phyloP scores from a whole-genome alignment of 30 jellyfish, hydroid and myxozoan genomes.

The Morbakka virulenta region DNA sequence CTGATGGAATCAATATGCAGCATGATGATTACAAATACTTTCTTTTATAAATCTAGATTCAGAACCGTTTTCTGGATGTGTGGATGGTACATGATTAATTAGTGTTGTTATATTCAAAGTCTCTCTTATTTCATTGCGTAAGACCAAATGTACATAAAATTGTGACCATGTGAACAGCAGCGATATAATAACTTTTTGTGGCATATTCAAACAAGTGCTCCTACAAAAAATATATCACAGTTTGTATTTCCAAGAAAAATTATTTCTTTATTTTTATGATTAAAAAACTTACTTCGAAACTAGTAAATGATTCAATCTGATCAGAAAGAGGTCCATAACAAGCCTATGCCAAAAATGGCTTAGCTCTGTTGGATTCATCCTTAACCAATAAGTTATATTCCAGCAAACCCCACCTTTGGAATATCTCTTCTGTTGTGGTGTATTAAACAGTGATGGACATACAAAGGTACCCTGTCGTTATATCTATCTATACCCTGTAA shows the following conservation, averaged over 20 bases:
- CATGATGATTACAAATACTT: constrained; percentile 26
- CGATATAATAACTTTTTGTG: constrained; percentile 19
- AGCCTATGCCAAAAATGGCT: not conserved
- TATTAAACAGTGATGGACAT: too few relatives aligned
- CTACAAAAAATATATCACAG: constrained; percentile 20
- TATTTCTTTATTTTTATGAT: too few relatives aligned
- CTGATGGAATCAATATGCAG: not conserved
- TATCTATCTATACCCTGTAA: too few relatives aligned
- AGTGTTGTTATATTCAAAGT: constrained; percentile 20
- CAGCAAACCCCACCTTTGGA: too few relatives aligned
- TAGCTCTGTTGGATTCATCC: not conserved
- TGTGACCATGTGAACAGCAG: constrained; percentile 6
- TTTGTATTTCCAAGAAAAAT: constrained; percentile 11
- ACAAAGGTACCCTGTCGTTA: too few relatives aligned
- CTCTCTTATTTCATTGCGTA: constrained; percentile 39
- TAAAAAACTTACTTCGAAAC: constrained; percentile 11
- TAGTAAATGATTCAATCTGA: constrained; percentile 8
- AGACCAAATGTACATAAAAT: constrained; percentile 5
- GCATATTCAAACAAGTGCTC: constrained; percentile 13
- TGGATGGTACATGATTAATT: constrained; percentile 27
- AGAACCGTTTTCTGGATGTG: not conserved
- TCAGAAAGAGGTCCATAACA: constrained; percentile 32
- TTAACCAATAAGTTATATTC: too few relatives aligned
- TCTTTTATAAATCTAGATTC: constrained; percentile 24
- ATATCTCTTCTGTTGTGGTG: too few relatives aligned